Percentiles rank a stretch among this genome's conserved stretches.
phyloP scores from a whole-genome alignment of 2,113 vertebrate species.

The Chloroceryle aenea region DNA sequence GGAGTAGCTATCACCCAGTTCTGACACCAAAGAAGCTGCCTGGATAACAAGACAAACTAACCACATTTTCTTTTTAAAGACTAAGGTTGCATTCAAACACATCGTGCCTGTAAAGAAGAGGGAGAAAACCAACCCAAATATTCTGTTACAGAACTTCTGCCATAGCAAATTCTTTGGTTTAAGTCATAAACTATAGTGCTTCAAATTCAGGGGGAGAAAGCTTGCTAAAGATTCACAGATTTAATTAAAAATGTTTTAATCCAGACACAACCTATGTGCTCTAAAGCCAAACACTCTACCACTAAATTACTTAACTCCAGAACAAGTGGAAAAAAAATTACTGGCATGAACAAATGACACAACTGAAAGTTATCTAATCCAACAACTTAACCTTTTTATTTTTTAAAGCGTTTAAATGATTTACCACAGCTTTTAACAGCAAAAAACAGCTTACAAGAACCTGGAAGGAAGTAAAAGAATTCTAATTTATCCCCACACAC shows the following conservation, averaged over 20 bases:
- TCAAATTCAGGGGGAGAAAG: background rate
- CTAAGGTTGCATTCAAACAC: background rate
- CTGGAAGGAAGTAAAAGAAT: background rate
- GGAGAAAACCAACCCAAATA: background rate
- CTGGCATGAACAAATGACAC: fast-evolving
- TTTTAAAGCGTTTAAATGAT: background rate
- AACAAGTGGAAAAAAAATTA: background rate
- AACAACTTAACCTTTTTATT: background rate
- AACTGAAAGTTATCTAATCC: background rate
- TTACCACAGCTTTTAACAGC: background rate
- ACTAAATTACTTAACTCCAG: background rate
- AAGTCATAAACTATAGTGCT: background rate
- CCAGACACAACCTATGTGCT: background rate
- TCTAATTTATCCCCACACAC: background rate
- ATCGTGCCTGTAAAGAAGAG: background rate
- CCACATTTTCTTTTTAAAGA: background rate
- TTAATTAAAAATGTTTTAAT: background rate
- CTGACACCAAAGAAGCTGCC: background rate
- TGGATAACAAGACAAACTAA: background rate
- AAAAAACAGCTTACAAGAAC: fast-evolving
- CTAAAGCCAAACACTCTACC: background rate
- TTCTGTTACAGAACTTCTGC: background rate
- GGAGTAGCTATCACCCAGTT: background rate
- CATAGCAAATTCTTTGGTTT: background rate
- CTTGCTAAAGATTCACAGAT: background rate